Base-by-base conservation (phyloP, 2,797 vertebrate genomes). In the Mallotus villosus region DNA sequence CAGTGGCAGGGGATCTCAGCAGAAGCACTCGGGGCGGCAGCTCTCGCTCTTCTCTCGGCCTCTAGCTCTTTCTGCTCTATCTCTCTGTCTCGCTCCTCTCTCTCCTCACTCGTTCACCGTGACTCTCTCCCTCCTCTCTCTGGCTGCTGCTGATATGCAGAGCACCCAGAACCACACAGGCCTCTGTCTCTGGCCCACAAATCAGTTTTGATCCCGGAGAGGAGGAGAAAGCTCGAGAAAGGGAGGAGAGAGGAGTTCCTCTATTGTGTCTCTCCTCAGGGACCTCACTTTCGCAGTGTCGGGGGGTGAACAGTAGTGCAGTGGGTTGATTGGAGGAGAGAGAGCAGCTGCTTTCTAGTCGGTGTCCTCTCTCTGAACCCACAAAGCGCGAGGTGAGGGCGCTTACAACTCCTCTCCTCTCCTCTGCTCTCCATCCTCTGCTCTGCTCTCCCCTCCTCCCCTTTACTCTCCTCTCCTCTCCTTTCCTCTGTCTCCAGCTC, bases 301-400 rank as follows among this genome's bases (percentile, higher is more conserved):
- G 53, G 76, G 53, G 76, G 67, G 74, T 63, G 76, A 78, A 63
- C 46, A 19, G 25, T 3, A 11, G 58, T 69, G 73, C 55, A 3
- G 60, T 0, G 16, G 63, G 69, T 64, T 75, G 71, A 75, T 68
- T 75, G 60, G 75, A 46, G 34, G 62, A 8, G 68, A 8, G 68
- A 32, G 24, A 32, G 65, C 27, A 8, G 72, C 74, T 75, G 64
- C 32, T 12, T 69, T 55, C 75, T 71, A 77, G 73, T 63, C 67
- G 58, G 41, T 81, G 88, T 87, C 87, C 86, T 86, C 80, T 86
- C 19, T 24, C 71, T 89, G 86, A 88, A 85, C 84, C 76, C 78
- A 24, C 55, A 78, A 70, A 74, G 78, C 67, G 14, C 59, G 81
- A 86, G 82, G 86, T 85, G 84, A 85, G 74, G 71, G 77, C 2